These are phyloP conservation scores for Cephus nigrinus DNA, from an alignment of 2,888 invertebrate genomes.

Conservation along the genomic window DNA sequence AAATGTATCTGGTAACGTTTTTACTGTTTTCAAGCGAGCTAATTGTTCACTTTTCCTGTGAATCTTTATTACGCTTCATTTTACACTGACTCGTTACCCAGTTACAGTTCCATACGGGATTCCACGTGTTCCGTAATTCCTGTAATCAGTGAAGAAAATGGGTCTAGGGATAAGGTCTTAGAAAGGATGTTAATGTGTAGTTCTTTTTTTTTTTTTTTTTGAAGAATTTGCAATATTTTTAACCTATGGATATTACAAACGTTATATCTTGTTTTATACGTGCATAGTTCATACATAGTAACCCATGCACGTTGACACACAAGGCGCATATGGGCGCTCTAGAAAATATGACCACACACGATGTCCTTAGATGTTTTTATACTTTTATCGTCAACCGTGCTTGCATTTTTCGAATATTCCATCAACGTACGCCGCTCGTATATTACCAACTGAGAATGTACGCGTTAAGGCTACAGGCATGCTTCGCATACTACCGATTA, in stretches of 20 bases:
- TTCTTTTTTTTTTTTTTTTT: too few relatives aligned
- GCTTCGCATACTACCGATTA: slow-evolving; percentile 52
- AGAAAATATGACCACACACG: slow-evolving; percentile 26
- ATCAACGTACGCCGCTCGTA: slow-evolving; percentile 59
- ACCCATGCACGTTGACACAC: neutral
- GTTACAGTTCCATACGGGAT: neutral
- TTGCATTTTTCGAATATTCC: slow-evolving; percentile 62
- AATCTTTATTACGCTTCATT: neutral
- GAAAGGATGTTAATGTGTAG: neutral
- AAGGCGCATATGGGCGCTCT: neutral
- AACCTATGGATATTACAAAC: neutral
- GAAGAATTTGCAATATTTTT: neutral
- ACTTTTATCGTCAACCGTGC: slow-evolving; percentile 47
- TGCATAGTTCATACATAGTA: neutral
- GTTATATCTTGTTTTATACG: neutral
- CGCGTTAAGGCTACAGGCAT: slow-evolving; percentile 26
- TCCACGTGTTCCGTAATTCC: neutral
- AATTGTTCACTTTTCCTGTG: neutral
- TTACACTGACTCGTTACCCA: neutral
- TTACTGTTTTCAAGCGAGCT: neutral
- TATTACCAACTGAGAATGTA: slow-evolving; percentile 53
- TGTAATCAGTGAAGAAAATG: neutral
- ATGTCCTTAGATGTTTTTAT: slow-evolving; percentile 32
- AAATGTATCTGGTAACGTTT: neutral
- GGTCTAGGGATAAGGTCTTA: neutral